Evolutionary conservation across 2,113 vertebrate genomes (phyloP), one percentile per base, ranked within the genome.

Genomic region (Chroicocephalus ridibundus): DNA sequence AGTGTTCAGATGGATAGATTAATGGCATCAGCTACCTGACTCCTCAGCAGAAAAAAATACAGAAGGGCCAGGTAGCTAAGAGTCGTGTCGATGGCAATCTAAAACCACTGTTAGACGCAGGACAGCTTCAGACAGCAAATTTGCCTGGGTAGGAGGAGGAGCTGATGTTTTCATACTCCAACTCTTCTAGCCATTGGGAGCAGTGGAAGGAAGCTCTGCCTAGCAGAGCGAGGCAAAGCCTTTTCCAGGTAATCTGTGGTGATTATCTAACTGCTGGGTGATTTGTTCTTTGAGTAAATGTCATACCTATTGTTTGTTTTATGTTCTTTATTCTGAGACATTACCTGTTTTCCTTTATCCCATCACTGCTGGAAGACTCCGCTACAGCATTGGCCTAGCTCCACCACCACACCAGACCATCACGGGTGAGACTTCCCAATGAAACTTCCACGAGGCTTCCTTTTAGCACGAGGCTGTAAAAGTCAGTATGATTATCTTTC

Each of bases 351-450:
- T 66, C 17, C 15, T 77, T 32, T 49, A 9, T 36, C 46, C 42
- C 16, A 14, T 44, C 49, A 26, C 13, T 77, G 81, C 47, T n/a
- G 49, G 40, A 94, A 77, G 19, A 12, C 49, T 92, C 60, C 9
- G 20, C 6, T 58, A 6, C n/a, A 9, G 1, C 13, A n/a, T 16
- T 1, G 0, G 14, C 16, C 21, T 75, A 32, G 9, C 29, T 76
- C 36, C 44, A 46, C n/a, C 49, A 17, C 8, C 36, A 66, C 7
- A 22, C 5, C 32, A 86, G 29, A 46, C 14, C 8, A 42, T 32
- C 66, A 38, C 19, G 22, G 44, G n/a, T 19, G 34, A 70, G 32
- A 42, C 27, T 74, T 92, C 15, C 26, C 34, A 31, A 70, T 2
- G 16, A 89, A 86, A 36, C 9, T 92, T 74, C 19, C 42, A 75